Conservation (phyloP, 2,113 vertebrate genomes). For the Chaetodon trifascialis region DNA sequence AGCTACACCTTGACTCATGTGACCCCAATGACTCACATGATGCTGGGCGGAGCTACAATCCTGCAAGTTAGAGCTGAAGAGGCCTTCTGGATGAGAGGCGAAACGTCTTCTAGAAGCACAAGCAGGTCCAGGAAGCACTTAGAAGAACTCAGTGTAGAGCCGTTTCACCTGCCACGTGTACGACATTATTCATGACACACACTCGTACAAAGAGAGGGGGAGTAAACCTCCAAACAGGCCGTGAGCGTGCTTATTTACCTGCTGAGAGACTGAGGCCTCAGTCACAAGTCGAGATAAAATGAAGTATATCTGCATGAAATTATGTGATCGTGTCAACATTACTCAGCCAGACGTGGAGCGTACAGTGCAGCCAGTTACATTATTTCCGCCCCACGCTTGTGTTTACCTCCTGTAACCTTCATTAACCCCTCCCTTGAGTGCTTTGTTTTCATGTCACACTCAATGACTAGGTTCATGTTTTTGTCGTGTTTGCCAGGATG, state of each 20-base stretch:
- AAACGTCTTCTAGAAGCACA: too few species aligned
- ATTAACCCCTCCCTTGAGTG: slow-evolving; percentile 28
- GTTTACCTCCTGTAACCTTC: slow-evolving; percentile 35
- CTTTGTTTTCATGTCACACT: slow-evolving; percentile 49
- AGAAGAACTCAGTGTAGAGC: background rate
- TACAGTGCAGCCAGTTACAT: slow-evolving; percentile 1
- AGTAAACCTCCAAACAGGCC: background rate
- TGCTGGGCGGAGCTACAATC: too few species aligned
- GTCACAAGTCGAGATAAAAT: background rate
- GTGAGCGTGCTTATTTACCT: background rate
- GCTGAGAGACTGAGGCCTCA: background rate
- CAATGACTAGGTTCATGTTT: slow-evolving; percentile 38
- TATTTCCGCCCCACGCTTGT: slow-evolving; percentile 14
- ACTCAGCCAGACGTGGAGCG: background rate
- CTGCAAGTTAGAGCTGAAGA: too few species aligned
- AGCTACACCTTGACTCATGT: too few species aligned
- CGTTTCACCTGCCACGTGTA: background rate
- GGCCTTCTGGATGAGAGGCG: too few species aligned
- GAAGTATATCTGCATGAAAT: background rate
- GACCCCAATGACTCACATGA: too few species aligned
- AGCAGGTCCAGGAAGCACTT: too few species aligned
- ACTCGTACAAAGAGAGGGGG: background rate
- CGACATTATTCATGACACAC: background rate
- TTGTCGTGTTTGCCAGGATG: slow-evolving; percentile 59
- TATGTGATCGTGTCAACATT: background rate